phyloP scores from a whole-genome alignment of 2,797 vertebrate species.

The Caiman crocodilus region DNA sequence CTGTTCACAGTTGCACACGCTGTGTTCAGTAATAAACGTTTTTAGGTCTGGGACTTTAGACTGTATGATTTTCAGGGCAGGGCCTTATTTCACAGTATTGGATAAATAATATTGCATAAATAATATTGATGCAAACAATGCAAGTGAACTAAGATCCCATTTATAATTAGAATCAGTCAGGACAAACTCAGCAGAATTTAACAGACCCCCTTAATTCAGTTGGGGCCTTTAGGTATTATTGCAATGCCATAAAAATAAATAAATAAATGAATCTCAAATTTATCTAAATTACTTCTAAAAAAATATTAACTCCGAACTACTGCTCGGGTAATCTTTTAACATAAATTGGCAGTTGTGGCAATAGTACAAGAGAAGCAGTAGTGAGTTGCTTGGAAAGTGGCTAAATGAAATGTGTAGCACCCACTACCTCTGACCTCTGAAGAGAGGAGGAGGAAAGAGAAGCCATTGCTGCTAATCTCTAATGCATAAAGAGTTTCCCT shows the following conservation, averaged over 20 bases:
- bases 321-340: not conserved
- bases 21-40: not conserved
- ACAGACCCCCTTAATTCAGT: not conserved
- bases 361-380: not conserved
- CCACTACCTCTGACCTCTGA: not conserved
- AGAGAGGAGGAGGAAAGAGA: not conserved
- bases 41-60: not conserved
- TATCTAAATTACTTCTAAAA: not conserved
- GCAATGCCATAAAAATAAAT: not conserved
- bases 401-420: not conserved
- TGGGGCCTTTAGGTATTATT: not conserved
- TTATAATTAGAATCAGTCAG: not conserved
- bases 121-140: not conserved
- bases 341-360: not conserved
- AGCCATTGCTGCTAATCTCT: not conserved
- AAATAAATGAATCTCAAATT: not conserved
- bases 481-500: not conserved
- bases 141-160: not conserved
- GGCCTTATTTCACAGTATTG: not conserved
- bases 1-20: not conserved
- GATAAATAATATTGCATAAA: not conserved
- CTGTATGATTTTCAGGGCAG: not conserved
- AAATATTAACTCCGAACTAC: not conserved
- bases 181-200: not conserved
- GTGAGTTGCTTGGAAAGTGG: not conserved